These are phyloP conservation scores for Meteorus sp. DNA, from an alignment of 1,140 invertebrate genomes.

Conservation along the genomic window DNA sequence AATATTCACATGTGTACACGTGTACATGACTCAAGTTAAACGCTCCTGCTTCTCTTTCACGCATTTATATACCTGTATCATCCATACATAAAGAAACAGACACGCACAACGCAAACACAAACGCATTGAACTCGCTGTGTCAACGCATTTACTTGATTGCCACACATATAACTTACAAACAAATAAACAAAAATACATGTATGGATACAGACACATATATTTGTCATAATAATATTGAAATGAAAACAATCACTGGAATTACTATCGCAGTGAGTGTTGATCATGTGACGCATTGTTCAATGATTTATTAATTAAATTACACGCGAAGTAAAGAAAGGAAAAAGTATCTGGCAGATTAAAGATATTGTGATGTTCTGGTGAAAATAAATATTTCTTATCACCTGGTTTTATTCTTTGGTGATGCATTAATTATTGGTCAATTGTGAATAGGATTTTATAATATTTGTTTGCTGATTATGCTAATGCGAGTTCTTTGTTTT, in stretches of 20 bases:
- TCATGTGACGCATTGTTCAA: too few relatives aligned
- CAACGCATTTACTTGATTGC: not conserved
- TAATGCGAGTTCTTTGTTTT: too few relatives aligned
- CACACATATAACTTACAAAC: not conserved
- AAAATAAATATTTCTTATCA: too few relatives aligned
- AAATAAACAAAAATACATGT: not conserved
- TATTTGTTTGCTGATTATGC: too few relatives aligned
- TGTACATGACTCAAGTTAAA: constrained; percentile 14
- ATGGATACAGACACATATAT: not conserved
- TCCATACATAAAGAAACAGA: not conserved
- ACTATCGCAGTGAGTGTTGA: too few relatives aligned
- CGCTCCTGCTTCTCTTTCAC: constrained; percentile 9
- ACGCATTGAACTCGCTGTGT: too few relatives aligned
- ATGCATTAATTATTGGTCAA: too few relatives aligned
- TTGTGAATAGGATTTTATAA: too few relatives aligned
- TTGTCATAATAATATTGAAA: not conserved
- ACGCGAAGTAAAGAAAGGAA: not conserved
- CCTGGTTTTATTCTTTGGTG: too few relatives aligned
- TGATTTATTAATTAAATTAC: not conserved
- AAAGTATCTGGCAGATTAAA: not conserved
- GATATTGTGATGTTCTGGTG: too few relatives aligned
- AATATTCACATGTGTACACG: constrained; percentile 25
- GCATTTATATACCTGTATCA: constrained; percentile 4
- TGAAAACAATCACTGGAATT: too few relatives aligned
- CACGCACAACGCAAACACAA: too few relatives aligned